Percentiles rank a stretch among this genome's conserved stretches.
phyloP scores from a whole-genome alignment of 2,113 vertebrate species.

The Elaphurus davidianus region DNA sequence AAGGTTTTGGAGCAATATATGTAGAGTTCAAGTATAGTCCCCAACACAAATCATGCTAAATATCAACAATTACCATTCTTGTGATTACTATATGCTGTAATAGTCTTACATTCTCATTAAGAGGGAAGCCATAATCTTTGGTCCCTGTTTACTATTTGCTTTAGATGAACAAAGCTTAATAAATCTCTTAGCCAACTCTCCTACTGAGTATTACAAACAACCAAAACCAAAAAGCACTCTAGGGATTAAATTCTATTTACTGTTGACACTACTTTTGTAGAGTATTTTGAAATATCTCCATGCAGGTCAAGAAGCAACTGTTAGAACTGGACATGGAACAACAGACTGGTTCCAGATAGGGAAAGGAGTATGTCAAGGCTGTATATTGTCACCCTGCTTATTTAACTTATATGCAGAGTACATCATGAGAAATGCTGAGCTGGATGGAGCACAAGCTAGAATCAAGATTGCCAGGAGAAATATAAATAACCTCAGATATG shows the following conservation, averaged over 20 bases:
- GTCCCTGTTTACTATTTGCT: not conserved
- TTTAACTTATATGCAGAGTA: not conserved
- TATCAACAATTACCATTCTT: not conserved
- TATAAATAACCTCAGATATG: not conserved
- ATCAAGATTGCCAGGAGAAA: not conserved
- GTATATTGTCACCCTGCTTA: not conserved
- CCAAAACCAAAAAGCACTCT: not conserved
- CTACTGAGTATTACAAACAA: not conserved
- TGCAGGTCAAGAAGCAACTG: not conserved
- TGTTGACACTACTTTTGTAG: not conserved
- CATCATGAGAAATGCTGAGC: accelerated
- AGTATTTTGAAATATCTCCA: not conserved
- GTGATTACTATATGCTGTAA: not conserved
- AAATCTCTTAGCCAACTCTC: not conserved
- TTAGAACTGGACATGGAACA: not conserved
- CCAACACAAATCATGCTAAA: not conserved
- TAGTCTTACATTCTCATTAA: not conserved
- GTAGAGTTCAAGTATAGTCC: not conserved
- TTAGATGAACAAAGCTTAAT: not conserved
- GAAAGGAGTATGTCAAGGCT: not conserved
- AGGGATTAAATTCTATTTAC: not conserved
- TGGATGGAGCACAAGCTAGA: not conserved
- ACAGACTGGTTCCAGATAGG: not conserved
- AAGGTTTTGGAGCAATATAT: not conserved
- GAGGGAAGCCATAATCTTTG: not conserved